Evolutionary conservation across 2,113 vertebrate genomes (phyloP).

Genomic region (Nettapus auritus): DNA sequence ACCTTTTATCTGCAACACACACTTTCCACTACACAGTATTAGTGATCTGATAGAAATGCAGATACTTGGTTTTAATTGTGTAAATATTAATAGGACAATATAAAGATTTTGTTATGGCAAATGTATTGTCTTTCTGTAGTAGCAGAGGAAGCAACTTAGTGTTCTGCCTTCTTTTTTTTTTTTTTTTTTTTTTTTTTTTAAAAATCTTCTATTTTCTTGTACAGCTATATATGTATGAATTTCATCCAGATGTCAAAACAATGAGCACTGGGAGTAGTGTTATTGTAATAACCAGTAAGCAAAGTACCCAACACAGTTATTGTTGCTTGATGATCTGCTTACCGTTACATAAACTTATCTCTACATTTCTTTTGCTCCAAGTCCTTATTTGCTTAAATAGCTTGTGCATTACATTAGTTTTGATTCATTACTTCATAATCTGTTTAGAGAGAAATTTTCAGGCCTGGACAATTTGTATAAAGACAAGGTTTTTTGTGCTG

Average conservation of each 20-base stretch:
- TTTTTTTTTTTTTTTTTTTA: neutral
- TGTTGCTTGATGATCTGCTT: neutral
- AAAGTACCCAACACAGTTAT: neutral
- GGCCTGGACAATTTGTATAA: neutral
- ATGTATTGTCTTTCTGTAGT: neutral
- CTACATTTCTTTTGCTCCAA: neutral
- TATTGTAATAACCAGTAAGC: too few species aligned
- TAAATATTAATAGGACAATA: neutral
- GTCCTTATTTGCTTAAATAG: neutral
- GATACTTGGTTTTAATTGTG: neutral
- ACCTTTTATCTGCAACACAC: neutral
- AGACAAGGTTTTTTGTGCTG: neutral
- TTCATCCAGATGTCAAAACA: neutral
- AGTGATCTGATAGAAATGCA: neutral
- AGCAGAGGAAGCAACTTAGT: neutral
- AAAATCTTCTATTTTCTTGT: neutral
- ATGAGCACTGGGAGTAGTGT: neutral
- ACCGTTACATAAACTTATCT: neutral
- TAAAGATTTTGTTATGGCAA: neutral
- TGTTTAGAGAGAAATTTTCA: neutral
- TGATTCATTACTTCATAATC: neutral
- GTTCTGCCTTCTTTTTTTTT: neutral
- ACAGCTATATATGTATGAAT: neutral
- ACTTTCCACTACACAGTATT: fast-evolving
- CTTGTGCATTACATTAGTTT: neutral